A percentile compares a stretch with the other conserved stretches of the same genome.
These are phyloP conservation scores for Dipus sagitta DNA, from an alignment of 2,797 vertebrate genomes.

Conservation along the genomic window DNA sequence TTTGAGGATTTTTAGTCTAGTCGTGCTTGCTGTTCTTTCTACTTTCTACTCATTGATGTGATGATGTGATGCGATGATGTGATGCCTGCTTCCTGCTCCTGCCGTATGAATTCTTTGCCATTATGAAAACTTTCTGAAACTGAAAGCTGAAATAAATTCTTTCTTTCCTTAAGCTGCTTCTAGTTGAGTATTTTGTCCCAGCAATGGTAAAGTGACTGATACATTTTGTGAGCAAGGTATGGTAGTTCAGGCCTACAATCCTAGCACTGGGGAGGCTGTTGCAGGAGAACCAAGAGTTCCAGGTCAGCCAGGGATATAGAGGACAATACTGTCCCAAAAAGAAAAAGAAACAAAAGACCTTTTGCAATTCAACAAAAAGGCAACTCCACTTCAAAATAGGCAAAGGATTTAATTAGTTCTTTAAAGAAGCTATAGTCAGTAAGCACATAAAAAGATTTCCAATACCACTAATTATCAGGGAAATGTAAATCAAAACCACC, in stretches of 20 bases:
- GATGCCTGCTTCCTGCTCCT: too few species aligned
- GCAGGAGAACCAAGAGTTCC: neutral
- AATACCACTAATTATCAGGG: neutral
- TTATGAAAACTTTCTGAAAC: too few species aligned
- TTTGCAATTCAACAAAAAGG: slow-evolving; percentile 20
- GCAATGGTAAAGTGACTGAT: too few species aligned
- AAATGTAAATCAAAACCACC: slow-evolving; percentile 28
- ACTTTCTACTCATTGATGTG: too few species aligned
- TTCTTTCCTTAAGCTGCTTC: too few species aligned
- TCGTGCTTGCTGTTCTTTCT: too few species aligned
- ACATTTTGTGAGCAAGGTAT: neutral
- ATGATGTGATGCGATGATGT: too few species aligned
- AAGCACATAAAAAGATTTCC: slow-evolving; percentile 11
- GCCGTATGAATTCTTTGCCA: too few species aligned
- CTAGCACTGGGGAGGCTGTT: neutral
- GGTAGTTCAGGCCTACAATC: neutral
- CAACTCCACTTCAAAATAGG: neutral
- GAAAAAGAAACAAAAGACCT: neutral
- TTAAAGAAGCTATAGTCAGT: slow-evolving; percentile 17
- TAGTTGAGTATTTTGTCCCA: too few species aligned
- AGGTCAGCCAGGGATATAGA: neutral
- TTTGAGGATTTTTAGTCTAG: too few species aligned
- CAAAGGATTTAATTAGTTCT: slow-evolving; percentile 14
- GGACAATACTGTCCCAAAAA: neutral
- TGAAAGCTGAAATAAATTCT: too few species aligned